These are phyloP conservation scores for Rhabdornis inornatus DNA, from an alignment of 2,113 vertebrate species.

Conservation along the genomic window DNA sequence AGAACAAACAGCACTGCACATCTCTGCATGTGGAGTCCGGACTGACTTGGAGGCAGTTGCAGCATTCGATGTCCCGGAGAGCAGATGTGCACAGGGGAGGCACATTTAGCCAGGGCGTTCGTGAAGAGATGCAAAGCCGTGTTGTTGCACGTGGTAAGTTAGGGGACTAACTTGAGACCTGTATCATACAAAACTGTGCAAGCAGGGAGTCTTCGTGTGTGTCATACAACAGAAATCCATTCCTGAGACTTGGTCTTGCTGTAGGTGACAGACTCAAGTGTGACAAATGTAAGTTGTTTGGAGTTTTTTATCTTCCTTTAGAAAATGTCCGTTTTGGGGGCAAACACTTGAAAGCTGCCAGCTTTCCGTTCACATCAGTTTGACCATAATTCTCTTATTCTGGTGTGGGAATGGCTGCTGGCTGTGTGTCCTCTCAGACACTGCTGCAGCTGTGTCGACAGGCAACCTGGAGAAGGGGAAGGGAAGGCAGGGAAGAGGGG, in stretches of 20 bases:
- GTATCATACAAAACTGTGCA: neutral
- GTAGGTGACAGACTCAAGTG: neutral
- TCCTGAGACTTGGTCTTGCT: neutral
- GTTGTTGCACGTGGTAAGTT: neutral
- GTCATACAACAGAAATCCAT: neutral
- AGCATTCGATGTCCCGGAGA: rapidly evolving
- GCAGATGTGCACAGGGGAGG: neutral
- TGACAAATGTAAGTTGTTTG: neutral
- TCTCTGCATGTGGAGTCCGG: rapidly evolving
- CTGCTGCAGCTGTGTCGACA: rapidly evolving
- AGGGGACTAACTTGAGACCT: neutral
- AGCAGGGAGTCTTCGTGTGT: neutral
- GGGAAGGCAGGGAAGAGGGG: neutral
- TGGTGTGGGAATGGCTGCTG: rapidly evolving
- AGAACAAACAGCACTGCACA: neutral
- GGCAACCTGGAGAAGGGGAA: neutral
- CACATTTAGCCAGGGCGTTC: neutral
- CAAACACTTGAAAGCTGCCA: neutral
- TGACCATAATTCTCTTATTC: neutral
- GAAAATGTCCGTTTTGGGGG: neutral
- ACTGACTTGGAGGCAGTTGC: neutral
- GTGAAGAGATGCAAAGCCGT: neutral
- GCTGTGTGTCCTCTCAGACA: neutral
- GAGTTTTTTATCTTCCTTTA: neutral
- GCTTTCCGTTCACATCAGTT: neutral